Base-by-base conservation (phyloP, 2,797 vertebrate genomes). In the Smutsia gigantea region DNA sequence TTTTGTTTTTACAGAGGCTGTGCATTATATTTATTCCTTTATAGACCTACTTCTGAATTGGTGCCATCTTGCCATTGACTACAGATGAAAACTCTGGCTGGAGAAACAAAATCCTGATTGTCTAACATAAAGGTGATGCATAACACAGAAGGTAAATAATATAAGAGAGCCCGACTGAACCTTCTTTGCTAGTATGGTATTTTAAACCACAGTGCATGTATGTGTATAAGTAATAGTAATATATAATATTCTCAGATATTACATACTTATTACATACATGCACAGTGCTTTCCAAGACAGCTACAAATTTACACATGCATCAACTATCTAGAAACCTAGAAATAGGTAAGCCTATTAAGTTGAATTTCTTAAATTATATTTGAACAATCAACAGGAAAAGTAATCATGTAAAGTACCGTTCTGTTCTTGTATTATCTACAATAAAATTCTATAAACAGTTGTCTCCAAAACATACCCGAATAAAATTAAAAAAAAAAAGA, bases 301-400 rank as follows among this genome's bases (percentile, higher is more conserved):
- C 97, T 98, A 99, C 98, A 97, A 96, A 98, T 97, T 98, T 98
- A 97, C 95, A 99, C 99, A 99, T 99, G 99, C 99, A 99, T 98
- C 97, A 98, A 98, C 99, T 99, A 99, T 99, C 98, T 99, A 99
- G 98, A 99, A 99, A 99, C 99, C 99, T 99, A 99, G 99, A 99
- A 99, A 98, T 98, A 99, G 99, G 98, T 98, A 98, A 99, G 98
- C 98, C 99, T 98, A 98, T 59, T 96, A 97, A 98, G 99, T 98
- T 98, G 98, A 98, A 98, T 99, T 99, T 99, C 99, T 99, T 99
- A 99, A 99, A 99, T 99, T 99, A 99, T 98, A 99, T 99, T 99
- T 99, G 99, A 99, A 99, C 99, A 99, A 99, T 99, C 98, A 99
- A 99, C 99, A 99, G 99, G 98, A 99, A 99, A 99, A 99, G 99